These are phyloP conservation scores for Drosophila mulleri DNA, from an alignment of 2,888 invertebrate genomes.

Conservation along the genomic window DNA sequence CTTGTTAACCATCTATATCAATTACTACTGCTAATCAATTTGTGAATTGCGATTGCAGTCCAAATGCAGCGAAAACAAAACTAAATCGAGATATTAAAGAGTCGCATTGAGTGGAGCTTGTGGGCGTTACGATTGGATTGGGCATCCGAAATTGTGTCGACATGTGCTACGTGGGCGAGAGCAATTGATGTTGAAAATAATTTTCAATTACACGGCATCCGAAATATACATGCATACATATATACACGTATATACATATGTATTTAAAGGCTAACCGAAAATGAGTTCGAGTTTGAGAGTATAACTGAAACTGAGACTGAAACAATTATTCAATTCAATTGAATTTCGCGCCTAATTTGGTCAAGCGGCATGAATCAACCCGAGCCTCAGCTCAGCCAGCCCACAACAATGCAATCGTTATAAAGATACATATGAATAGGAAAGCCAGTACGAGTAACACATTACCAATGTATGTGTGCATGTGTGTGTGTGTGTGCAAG, in stretches of 20 bases:
- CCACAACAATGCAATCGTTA: slow-evolving; percentile 50
- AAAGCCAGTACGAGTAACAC: slow-evolving; percentile 5
- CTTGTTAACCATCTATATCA: slow-evolving; percentile 16
- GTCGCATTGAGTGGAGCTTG: slow-evolving; percentile 4
- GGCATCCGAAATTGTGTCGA: slow-evolving; percentile 21
- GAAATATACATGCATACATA: background rate
- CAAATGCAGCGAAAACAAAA: slow-evolving; percentile 17
- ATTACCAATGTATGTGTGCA: background rate
- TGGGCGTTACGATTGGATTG: slow-evolving; percentile 19
- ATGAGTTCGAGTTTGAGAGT: background rate
- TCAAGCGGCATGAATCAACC: slow-evolving; percentile 55
- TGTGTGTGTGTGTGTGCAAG: background rate
- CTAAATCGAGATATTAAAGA: background rate
- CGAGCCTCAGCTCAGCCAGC: slow-evolving; percentile 37
- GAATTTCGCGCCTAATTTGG: slow-evolving; percentile 73
- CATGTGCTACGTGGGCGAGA: slow-evolving; percentile 28
- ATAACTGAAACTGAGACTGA: slow-evolving; percentile 14
- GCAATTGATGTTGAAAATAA: slow-evolving; percentile 47
- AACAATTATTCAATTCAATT: slow-evolving; percentile 71
- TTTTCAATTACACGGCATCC: slow-evolving; percentile 43
- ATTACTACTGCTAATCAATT: slow-evolving; percentile 26
- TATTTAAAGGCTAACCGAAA: slow-evolving; percentile 3
- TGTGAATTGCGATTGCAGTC: slow-evolving; percentile 17
- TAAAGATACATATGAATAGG: slow-evolving; percentile 25
- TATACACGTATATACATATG: background rate